Conservation (phyloP, 2,888 invertebrate species). For the Mythimna impura region DNA sequence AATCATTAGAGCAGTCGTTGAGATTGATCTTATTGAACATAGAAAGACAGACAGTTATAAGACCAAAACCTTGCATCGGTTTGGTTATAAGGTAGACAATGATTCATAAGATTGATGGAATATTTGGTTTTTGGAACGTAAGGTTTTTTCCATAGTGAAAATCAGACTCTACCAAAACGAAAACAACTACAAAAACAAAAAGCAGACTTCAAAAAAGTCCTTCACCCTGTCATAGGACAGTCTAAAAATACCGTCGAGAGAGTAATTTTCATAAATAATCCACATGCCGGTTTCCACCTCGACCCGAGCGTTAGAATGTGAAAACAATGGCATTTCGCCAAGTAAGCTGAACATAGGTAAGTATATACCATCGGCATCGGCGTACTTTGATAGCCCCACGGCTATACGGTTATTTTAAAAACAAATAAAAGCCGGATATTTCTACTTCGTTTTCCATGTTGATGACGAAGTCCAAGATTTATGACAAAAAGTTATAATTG, state of each 20-base stretch:
- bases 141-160: neutral
- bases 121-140: neutral
- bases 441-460: slow-evolving; percentile 36
- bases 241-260: slow-evolving; percentile 51
- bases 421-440: slow-evolving; percentile 48
- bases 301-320: slow-evolving; percentile 59
- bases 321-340: slow-evolving; percentile 73
- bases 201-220: slow-evolving; percentile 47
- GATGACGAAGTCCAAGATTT: slow-evolving; percentile 9
- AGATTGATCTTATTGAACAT: neutral
- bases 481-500: neutral
- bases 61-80: neutral
- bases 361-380: slow-evolving; percentile 31
- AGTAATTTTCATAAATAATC: slow-evolving; percentile 64
- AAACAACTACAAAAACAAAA: slow-evolving; percentile 19
- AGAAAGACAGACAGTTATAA: slow-evolving; percentile 13
- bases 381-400: slow-evolving; percentile 49
- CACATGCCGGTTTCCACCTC: slow-evolving; percentile 55
- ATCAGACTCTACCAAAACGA: slow-evolving; percentile 1
- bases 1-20: slow-evolving; percentile 1
- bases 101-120: neutral
- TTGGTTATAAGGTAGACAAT: no score
- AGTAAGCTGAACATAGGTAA: slow-evolving; percentile 55
- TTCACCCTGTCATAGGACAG: slow-evolving; percentile 60
- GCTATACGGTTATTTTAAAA: slow-evolving; percentile 49